Evolutionary conservation across 2,113 vertebrate genomes (phyloP), one percentile per base, ranked within the genome.

Genomic region (Mobula hypostoma): DNA sequence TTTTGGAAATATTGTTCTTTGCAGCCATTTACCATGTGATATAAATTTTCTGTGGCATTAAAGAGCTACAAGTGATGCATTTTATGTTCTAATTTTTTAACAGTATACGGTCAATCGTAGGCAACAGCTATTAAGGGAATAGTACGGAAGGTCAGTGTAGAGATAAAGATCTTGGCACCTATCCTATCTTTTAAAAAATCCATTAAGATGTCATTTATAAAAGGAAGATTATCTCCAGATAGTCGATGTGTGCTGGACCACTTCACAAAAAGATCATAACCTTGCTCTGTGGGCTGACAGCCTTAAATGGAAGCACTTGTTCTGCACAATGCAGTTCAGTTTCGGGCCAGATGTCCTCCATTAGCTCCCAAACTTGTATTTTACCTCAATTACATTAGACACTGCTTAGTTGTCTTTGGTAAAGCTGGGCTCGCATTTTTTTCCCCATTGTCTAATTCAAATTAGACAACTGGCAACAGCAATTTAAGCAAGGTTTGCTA

Each of bases 271-370:
- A 21, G 61, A 91, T 70, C 88, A 70, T 66, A 91, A 36, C 88
- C 12, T 68, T 32, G 12, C 63, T 70, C 32, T 66, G n/a, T n/a
- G 61, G 15, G 48, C 12, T 91, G n/a, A 68, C 63, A 91, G 61
- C 14, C 15, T 91, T 91, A 91, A 70, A 29, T 91, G 88, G 63
- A 91, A 91, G 63, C 88, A 70, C 14, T 90, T 90, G n/a, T 68
- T 90, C 63, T 8, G 36, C 87, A 90, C 11, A 91, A 91, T 32
- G n/a, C 68, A 91, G 66, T 68, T 91, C 88, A 91, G 88, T 91
- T 91, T 91, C 63, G 36, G 88, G 88, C 88, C 88, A 91, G 88
- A 7, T 70, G 66, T 91, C n/a, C n/a, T 91, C 88, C 88, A 91
- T 70, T 68, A 21, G 63, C 19, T 70, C 88, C 68, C 63, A n/a